A percentile compares a stretch with the other conserved stretches of the same genome.
These are phyloP conservation scores for Steinernema carpocapsae DNA, from an alignment of 2,888 invertebrate species.

Conservation along the genomic window DNA sequence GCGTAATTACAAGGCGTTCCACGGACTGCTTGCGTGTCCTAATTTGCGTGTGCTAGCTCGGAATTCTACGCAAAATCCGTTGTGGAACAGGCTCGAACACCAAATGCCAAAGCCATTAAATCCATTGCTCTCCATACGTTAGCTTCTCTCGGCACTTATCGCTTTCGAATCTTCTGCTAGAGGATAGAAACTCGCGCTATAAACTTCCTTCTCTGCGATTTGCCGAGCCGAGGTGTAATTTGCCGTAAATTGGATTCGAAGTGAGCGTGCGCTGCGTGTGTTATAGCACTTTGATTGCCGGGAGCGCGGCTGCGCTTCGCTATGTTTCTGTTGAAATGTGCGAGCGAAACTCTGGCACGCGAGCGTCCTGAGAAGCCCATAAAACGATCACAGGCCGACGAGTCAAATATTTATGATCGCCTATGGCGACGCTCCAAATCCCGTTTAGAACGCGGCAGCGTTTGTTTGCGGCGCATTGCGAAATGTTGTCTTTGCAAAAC, in stretches of 20 bases:
- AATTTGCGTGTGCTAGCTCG: too few species aligned
- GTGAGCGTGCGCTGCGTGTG: background rate
- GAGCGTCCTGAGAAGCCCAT: background rate
- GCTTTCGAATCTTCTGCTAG: background rate
- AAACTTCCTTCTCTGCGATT: background rate
- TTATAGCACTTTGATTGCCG: slow-evolving; percentile 22
- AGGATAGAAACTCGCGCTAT: background rate
- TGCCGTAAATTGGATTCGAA: slow-evolving; percentile 4
- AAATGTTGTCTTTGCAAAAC: too few species aligned
- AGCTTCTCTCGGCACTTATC: background rate
- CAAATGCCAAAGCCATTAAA: slow-evolving; percentile 15
- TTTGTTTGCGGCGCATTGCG: too few species aligned
- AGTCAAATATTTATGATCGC: slow-evolving; percentile 26
- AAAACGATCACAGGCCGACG: slow-evolving; percentile 23
- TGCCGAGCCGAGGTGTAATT: slow-evolving; percentile 4
- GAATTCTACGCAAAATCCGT: background rate
- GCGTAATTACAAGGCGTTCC: too few species aligned
- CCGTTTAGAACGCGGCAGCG: too few species aligned
- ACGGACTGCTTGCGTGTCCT: background rate
- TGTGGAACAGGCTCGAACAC: background rate
- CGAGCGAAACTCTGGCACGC: too few species aligned
- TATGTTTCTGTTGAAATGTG: too few species aligned
- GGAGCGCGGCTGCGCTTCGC: background rate
- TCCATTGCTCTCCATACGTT: background rate
- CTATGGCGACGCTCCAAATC: background rate